Base-by-base conservation (phyloP, 2,113 vertebrate species). In the Cepphus grylle region DNA sequence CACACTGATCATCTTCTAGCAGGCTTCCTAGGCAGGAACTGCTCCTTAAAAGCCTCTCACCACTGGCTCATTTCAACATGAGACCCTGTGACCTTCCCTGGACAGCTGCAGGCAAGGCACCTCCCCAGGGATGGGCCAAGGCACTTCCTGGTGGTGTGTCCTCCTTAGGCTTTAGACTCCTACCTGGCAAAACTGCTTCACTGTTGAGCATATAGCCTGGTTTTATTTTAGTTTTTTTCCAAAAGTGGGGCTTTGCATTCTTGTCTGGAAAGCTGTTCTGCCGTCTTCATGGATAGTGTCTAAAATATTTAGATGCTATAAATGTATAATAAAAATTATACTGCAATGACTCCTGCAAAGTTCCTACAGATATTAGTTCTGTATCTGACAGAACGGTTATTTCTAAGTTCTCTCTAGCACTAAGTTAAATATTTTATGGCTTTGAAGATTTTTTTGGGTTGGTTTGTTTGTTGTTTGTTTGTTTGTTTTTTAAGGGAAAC, bases 251-350 rank as follows among this genome's bases (percentile, higher is more conserved):
- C 18, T 91, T 82, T 91, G 10, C 15, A 38, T 81, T 92, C 94
- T 81, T 59, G 17, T 36, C 69, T 91, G 38, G 42, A 74, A 81
- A 76, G n/a, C 19, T 45, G 3, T 45, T 69, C 12, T 38, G 15
- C 19, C n/a, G 49, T 20, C 27, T 71, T 84, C 3, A 1, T 29
- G 8, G n/a, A 67, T 62, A 63, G 42, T 47, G 19, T 95, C 13
- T 96, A 83, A 95, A 95, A 86, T 91, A 92, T 92, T 83, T 81
- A 83, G 50, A 42, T 70, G 17, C 0, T 50, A 81, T 83, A 92
- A 91, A 81, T 67, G 55, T 83, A 14, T 81, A 90, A 93, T 78
- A 90, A 83, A 86, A 86, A 81, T 59, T 73, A 52, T 5, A 45
- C 15, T 66, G 45, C 72, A 65, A 11, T 66, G 58, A 80, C 21